Evolutionary conservation across 2,888 invertebrate genomes (phyloP).

Genomic region (Buathra laborator): DNA sequence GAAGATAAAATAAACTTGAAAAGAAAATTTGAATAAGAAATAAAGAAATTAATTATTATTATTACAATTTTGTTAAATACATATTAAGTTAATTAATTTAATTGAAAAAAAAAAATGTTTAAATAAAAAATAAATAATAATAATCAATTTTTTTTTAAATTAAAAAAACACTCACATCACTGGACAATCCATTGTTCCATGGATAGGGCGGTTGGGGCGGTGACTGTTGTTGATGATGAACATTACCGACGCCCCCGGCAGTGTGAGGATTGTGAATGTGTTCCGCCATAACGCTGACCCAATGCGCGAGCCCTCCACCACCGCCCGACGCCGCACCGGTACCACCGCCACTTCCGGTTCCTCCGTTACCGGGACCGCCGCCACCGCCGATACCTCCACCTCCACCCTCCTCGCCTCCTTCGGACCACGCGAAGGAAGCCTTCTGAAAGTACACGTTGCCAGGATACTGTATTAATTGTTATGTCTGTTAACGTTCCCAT

Average conservation of each 20-base stretch:
- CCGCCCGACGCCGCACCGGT: slow-evolving; percentile 84
- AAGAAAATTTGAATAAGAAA: background rate
- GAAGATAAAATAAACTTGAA: too few relatives aligned
- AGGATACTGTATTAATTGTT: slow-evolving; percentile 73
- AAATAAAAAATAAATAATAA: too few relatives aligned
- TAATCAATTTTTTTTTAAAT: background rate
- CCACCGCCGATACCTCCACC: slow-evolving; percentile 86
- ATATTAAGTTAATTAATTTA: background rate
- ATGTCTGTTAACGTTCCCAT: slow-evolving; percentile 51
- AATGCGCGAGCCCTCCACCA: slow-evolving; percentile 92
- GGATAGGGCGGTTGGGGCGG: slow-evolving; percentile 83
- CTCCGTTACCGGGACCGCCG: slow-evolving; percentile 85
- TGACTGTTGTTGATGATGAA: slow-evolving; percentile 86
- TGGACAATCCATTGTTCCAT: slow-evolving; percentile 84
- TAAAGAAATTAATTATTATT: background rate
- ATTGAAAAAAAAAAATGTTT: too few relatives aligned
- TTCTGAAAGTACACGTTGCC: slow-evolving; percentile 83
- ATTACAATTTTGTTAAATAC: slow-evolving; percentile 1
- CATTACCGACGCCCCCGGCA: slow-evolving; percentile 86
- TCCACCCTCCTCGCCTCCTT: slow-evolving; percentile 87
- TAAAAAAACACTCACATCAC: slow-evolving; percentile 80
- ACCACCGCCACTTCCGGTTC: slow-evolving; percentile 85
- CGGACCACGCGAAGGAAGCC: slow-evolving; percentile 86
- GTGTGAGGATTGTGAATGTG: slow-evolving; percentile 95
- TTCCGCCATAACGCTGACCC: slow-evolving; percentile 99